Conservation (phyloP, 2,797 vertebrate genomes). For the Danio albolineatus region DNA sequence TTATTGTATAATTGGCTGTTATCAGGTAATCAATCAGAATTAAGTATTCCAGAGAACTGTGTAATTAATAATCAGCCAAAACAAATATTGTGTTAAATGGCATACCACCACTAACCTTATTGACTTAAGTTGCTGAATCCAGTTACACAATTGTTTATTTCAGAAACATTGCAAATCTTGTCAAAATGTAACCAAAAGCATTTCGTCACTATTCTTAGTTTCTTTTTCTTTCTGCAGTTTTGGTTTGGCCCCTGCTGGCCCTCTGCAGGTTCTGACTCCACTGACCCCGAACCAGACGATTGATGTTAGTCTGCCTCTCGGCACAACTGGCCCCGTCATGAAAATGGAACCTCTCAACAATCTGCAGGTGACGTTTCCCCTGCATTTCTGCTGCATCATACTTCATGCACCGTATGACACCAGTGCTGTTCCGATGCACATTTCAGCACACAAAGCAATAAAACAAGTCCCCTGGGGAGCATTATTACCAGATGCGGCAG, state of each 20-base stretch:
- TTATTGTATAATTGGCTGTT: too few species aligned
- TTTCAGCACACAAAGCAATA: not conserved
- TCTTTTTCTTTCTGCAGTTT: constrained; percentile 80
- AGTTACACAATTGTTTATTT: not conserved
- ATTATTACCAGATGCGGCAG: not conserved
- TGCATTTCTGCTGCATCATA: not conserved
- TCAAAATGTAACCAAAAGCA: not conserved
- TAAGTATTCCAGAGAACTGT: too few species aligned
- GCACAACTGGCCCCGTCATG: constrained; percentile 92
- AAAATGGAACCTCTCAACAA: constrained; percentile 99
- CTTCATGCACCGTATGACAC: too few species aligned
- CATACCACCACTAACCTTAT: too few species aligned
- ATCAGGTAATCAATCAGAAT: too few species aligned
- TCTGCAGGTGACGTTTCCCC: constrained; percentile 84
- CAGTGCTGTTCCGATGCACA: not conserved
- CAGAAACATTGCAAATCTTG: not conserved
- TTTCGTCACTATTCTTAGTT: not conserved
- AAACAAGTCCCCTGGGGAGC: not conserved
- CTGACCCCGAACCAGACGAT: constrained; percentile 93
- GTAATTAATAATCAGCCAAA: too few species aligned
- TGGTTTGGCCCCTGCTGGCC: constrained; percentile 91
- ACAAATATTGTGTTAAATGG: too few species aligned
- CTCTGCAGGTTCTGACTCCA: constrained; percentile 91
- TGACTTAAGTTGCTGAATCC: not conserved
- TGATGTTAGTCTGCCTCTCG: constrained; percentile 91